phyloP scores from a whole-genome alignment of 2,797 vertebrate species.

The Enteromius argenteus region DNA sequence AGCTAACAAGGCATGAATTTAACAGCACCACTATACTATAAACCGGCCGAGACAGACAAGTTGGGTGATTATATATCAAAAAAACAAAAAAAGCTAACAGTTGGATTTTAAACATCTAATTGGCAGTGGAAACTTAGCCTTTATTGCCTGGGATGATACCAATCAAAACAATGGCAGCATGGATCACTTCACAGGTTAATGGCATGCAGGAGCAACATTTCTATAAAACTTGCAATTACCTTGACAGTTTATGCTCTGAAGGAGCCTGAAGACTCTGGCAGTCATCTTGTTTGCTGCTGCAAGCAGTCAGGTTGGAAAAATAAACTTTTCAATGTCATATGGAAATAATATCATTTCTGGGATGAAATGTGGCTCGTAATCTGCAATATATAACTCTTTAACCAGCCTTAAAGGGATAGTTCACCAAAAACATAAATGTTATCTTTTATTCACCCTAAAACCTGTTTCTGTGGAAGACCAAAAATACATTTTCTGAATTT shows the following conservation, averaged over 20 bases:
- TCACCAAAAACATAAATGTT: background rate
- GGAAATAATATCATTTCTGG: conserved; percentile 40
- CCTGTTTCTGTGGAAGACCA: background rate
- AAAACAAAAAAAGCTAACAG: conserved; percentile 55
- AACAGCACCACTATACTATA: conserved; percentile 46
- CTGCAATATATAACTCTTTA: conserved; percentile 2
- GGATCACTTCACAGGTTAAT: conserved; percentile 64
- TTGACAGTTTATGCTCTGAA: conserved; percentile 64
- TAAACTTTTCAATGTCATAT: conserved; percentile 49
- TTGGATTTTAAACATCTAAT: conserved; percentile 64
- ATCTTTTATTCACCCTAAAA: background rate
- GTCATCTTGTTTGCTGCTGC: conserved; percentile 55
- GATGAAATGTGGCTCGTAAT: conserved; percentile 30
- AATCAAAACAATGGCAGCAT: conserved; percentile 65
- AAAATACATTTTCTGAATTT: background rate
- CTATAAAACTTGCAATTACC: conserved; percentile 66
- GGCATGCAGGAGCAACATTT: conserved; percentile 60
- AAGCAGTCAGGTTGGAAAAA: conserved; percentile 40
- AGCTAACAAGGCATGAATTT: conserved; percentile 61
- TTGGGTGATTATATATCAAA: conserved; percentile 52
- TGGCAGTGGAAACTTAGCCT: conserved; percentile 59
- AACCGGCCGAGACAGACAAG: conserved; percentile 46
- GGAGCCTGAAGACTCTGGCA: conserved; percentile 50
- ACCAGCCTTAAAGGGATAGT: background rate
- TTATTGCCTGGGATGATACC: conserved; percentile 64